These are phyloP conservation scores for Decapterus maruadsi DNA, from an alignment of 2,797 vertebrate genomes.

Conservation along the genomic window DNA sequence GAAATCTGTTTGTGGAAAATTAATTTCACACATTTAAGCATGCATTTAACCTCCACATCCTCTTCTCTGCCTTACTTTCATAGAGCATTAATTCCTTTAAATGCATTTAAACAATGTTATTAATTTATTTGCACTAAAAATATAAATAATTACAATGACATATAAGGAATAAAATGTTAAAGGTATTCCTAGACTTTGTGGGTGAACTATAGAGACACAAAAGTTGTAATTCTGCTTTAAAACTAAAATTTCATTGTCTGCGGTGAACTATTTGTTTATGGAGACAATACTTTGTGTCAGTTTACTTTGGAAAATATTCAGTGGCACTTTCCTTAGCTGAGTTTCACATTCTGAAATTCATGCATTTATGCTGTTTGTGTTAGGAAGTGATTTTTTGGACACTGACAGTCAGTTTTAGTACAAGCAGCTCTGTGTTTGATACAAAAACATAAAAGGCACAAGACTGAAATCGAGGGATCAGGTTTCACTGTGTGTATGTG, in stretches of 20 bases:
- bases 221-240: neutral
- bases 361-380: constrained; percentile 25
- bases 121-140: neutral
- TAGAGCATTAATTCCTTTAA: neutral
- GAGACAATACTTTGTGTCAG: constrained; percentile 8
- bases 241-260: neutral
- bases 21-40: neutral
- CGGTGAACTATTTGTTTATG: constrained; percentile 13
- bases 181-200: neutral
- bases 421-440: constrained; percentile 23
- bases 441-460: neutral
- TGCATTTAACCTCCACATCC: neutral
- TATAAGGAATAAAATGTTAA: neutral
- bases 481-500: constrained; percentile 23
- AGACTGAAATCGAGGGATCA: constrained; percentile 13
- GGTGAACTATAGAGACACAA: neutral
- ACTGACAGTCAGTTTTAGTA: constrained; percentile 7
- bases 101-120: neutral
- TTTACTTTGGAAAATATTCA: constrained; percentile 28
- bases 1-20: constrained; percentile 8
- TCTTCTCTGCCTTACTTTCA: neutral
- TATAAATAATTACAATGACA: neutral
- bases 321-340: constrained; percentile 9
- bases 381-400: neutral
- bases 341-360: constrained; percentile 26